These are phyloP conservation scores for Hyalella azteca DNA, from an alignment of 2,888 invertebrate genomes.

Conservation along the genomic window DNA sequence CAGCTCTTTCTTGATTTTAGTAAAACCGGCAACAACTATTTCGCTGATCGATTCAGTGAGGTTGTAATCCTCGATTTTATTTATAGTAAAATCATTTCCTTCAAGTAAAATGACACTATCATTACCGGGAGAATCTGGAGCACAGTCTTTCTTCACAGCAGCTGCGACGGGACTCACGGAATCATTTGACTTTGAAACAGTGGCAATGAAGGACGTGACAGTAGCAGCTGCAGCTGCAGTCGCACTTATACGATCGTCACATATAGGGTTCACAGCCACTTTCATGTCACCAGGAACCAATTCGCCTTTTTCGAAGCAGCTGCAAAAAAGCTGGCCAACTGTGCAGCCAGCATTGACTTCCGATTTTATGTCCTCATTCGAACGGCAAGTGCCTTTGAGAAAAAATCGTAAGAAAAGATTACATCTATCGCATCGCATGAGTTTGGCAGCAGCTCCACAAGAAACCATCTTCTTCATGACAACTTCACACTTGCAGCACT, in stretches of 20 bases:
- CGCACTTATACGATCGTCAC: neutral
- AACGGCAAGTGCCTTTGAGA: neutral
- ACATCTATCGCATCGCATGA: constrained; percentile 15
- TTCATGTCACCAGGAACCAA: neutral
- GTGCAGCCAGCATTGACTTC: neutral
- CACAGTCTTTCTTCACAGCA: neutral
- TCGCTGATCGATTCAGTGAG: too few relatives aligned
- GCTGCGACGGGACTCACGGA: neutral
- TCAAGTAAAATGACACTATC: neutral
- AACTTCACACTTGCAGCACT: constrained; percentile 27
- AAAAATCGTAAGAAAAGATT: constrained; percentile 1
- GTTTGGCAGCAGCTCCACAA: constrained; percentile 2
- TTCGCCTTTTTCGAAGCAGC: neutral
- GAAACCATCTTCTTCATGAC: constrained; percentile 26
- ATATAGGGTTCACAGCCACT: neutral
- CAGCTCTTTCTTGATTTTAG: too few relatives aligned
- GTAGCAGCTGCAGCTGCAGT: constrained; percentile 17
- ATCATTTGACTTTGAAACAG: neutral
- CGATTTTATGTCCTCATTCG: neutral
- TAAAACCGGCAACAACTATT: too few relatives aligned
- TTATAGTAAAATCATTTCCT: too few relatives aligned
- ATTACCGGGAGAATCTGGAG: neutral
- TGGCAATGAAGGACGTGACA: neutral
- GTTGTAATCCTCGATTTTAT: too few relatives aligned
- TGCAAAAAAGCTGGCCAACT: neutral